Evolutionary conservation across 2,888 invertebrate genomes (phyloP), one percentile per base, ranked within the genome.

Genomic region (Steinernema carpocapsae): DNA sequence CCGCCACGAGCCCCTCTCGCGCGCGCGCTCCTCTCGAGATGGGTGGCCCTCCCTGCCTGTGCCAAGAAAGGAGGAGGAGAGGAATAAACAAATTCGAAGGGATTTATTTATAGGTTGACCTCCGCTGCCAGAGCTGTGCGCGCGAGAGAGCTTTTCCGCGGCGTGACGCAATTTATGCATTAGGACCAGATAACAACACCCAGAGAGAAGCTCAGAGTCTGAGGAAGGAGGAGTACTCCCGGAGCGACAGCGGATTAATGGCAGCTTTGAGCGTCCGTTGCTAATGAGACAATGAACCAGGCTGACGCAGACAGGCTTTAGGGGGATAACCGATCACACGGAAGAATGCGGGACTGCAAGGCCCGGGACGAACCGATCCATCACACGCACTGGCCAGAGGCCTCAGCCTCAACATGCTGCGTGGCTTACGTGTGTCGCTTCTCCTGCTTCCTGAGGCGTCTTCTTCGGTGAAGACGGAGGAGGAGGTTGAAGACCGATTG

Each of bases 271-370:
- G 24, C 56, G 64, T 64, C 14, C 64, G 24, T 56, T 26, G 26
- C 64, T 64, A 64, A 64, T 64, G 64, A 64, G 64, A 64, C 64
- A 64, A 64, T 64, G 64, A 64, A 64, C 64, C 22, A 48, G 48
- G 48, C 48, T 48, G 48, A 48, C 48, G 14, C 48, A 64, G 32
- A 17, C 17, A 17, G 29, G 64, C 32, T 32, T 64, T 64, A 37
- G 32, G 29, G 29, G 32, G 64, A 64, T 64, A 64, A 64, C 3
- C 29, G 64, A 64, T 64, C 64, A 64, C 26, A 64, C 64, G 64
- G 64, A 29, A 64, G 29, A 64, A 64, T 52, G 64, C 32, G 64
- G 29, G n/a, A n/a, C 48, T 48, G 10, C 10, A n/a, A n/a, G 48
- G 48, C n/a, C 64, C 17, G 12, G 37, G 29, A 32, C 6, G 32